phyloP scores from a whole-genome alignment of 2,797 vertebrate genomes.

The Melanogrammus aeglefinus region DNA sequence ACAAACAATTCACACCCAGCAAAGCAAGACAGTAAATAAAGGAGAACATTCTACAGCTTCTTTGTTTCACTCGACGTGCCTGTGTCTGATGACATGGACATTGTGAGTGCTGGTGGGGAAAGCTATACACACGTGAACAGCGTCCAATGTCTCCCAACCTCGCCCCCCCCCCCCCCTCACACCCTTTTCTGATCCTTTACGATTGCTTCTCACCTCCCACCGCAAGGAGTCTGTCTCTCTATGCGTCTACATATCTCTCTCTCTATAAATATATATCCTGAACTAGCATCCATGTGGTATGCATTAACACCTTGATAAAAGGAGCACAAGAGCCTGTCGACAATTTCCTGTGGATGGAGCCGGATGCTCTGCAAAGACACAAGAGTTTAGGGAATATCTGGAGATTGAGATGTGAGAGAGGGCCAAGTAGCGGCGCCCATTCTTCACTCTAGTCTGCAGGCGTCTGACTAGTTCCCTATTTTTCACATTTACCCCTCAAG shows the following conservation, averaged over 20 bases:
- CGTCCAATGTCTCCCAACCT: conserved; percentile 29
- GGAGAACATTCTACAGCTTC: conserved; percentile 42
- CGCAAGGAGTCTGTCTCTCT: conserved; percentile 19
- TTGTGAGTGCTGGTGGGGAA: conserved; percentile 34
- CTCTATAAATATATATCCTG: conserved; percentile 6
- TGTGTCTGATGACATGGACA: conserved; percentile 44
- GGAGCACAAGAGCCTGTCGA: conserved; percentile 38
- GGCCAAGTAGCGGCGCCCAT: neutral
- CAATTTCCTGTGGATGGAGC: conserved; percentile 43
- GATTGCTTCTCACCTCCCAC: conserved; percentile 16
- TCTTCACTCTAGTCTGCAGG: neutral
- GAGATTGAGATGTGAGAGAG: neutral
- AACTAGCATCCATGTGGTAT: conserved; percentile 28
- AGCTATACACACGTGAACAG: conserved; percentile 33
- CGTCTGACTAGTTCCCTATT: neutral
- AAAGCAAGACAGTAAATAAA: conserved; percentile 53
- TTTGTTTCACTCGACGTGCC: conserved; percentile 44
- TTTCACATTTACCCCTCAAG: neutral
- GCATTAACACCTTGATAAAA: conserved; percentile 49
- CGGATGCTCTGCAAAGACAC: conserved; percentile 20
- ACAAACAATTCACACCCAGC: conserved; percentile 58
- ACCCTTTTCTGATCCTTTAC: neutral
- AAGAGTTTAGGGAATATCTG: conserved; percentile 25
- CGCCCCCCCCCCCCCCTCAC: neutral
- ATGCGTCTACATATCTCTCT: neutral